Percentiles rank a stretch among this genome's conserved stretches.
Evolutionary conservation across 2,113 vertebrate species (phyloP).

Genomic region (Indicator indicator): DNA sequence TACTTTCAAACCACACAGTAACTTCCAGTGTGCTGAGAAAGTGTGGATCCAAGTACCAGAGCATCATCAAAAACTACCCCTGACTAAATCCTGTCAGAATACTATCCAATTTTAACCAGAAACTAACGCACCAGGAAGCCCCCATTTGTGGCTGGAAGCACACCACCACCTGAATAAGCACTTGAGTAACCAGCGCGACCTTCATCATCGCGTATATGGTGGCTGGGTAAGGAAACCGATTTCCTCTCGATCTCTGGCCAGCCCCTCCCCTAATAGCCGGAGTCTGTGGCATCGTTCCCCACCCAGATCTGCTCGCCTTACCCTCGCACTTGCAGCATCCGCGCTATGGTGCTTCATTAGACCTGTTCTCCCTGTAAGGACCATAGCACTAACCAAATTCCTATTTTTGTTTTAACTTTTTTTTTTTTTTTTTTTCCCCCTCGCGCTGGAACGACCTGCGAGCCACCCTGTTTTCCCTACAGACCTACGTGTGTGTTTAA

Average conservation of each 20-base stretch:
- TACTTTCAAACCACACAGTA: not conserved
- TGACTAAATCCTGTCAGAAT: not conserved
- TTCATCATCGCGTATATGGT: not conserved
- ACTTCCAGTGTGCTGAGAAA: not conserved
- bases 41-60: not conserved
- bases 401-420: not conserved
- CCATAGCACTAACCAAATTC: not conserved
- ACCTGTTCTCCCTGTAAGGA: not conserved
- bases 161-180: not conserved
- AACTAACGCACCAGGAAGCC: not conserved
- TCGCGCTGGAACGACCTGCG: not conserved
- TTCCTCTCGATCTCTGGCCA: not conserved
- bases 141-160: not conserved
- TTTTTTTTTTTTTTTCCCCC: not conserved
- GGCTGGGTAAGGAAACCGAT: not conserved
- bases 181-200: not conserved
- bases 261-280: not conserved
- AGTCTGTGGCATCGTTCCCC: not conserved
- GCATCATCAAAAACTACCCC: not conserved
- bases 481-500: not conserved
- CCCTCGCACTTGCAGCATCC: not conserved
- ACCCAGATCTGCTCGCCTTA: not conserved
- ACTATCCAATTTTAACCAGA: not conserved
- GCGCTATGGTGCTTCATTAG: not conserved
- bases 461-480: not conserved